Percentiles rank a stretch among this genome's conserved stretches.
Conservation (phyloP, 2,888 invertebrate genomes). For the Ernsta delagoae region DNA sequence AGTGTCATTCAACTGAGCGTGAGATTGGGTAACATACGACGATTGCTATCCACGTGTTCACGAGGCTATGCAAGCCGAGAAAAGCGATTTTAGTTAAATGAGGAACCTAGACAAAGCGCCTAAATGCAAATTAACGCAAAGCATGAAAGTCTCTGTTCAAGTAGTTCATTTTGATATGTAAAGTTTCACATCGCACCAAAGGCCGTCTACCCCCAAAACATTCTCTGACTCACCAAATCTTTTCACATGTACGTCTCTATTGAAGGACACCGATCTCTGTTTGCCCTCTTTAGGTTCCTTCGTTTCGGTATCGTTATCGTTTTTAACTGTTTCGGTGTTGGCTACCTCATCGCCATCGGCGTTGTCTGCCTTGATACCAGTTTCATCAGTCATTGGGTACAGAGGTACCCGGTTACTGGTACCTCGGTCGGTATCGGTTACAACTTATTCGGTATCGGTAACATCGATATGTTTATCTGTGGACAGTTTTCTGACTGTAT, state of each 20-base stretch:
- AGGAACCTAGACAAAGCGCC: too few species aligned
- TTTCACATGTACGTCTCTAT: conserved; percentile 95
- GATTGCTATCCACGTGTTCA: too few species aligned
- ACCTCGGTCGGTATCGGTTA: conserved; percentile 57
- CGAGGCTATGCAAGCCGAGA: too few species aligned
- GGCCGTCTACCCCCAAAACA: conserved; percentile 33
- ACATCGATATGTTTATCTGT: conserved; percentile 77
- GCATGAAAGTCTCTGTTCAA: neutral
- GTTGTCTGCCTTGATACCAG: conserved; percentile 66
- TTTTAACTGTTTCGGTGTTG: conserved; percentile 54
- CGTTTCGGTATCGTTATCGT: conserved; percentile 56
- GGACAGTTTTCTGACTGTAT: conserved; percentile 42
- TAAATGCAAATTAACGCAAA: conserved; percentile 23
- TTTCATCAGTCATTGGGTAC: conserved; percentile 77
- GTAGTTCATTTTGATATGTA: conserved; percentile 8
- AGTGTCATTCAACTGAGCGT: too few species aligned
- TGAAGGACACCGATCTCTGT: conserved; percentile 92
- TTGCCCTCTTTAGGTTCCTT: conserved; percentile 79
- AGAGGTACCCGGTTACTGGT: conserved; percentile 70
- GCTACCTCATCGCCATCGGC: conserved; percentile 71
- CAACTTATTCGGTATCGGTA: conserved; percentile 59
- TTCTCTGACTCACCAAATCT: conserved; percentile 90
- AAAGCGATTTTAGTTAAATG: too few species aligned
- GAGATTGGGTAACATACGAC: too few species aligned
- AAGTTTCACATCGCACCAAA: conserved; percentile 24